Conservation (phyloP, 30 jellyfish, hydroid and myxozoan genomes). For the Aurelia coerulea region DNA sequence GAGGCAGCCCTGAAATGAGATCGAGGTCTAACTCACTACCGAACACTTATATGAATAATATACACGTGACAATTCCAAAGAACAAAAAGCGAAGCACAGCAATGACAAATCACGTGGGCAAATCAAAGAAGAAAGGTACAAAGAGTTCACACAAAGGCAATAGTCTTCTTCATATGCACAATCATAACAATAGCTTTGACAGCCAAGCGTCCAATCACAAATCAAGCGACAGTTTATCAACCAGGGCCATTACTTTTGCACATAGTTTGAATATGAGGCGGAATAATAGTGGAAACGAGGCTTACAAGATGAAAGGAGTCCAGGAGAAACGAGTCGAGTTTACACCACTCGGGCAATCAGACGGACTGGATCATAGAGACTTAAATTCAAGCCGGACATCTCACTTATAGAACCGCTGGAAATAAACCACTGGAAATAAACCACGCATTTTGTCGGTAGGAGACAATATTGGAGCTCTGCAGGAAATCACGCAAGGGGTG, state of each 20-base stretch:
- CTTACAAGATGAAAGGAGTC: not conserved
- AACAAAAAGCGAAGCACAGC: conserved; percentile 23
- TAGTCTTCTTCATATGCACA: conserved; percentile 1
- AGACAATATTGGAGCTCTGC: too few species aligned
- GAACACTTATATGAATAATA: conserved; percentile 24
- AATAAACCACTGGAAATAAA: too few species aligned
- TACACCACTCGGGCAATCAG: not conserved
- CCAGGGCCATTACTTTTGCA: conserved; percentile 1
- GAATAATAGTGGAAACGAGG: not conserved
- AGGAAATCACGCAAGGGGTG: too few species aligned
- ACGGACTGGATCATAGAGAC: conserved; percentile 25
- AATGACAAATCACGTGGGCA: conserved; percentile 9
- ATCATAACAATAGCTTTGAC: conserved; percentile 48
- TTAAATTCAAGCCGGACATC: conserved; percentile 16
- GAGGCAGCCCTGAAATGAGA: conserved; percentile 79
- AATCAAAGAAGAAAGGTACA: conserved; percentile 9
- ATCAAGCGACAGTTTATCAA: conserved; percentile 31
- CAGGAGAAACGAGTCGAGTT: not conserved
- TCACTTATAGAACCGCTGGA: conserved; percentile 5
- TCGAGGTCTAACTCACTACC: conserved; percentile 78
- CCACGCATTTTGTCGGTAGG: too few species aligned
- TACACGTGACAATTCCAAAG: conserved; percentile 21
- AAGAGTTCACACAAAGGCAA: conserved; percentile 1
- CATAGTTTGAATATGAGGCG: conserved; percentile 22
- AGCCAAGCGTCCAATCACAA: conserved; percentile 26